Base-by-base conservation (phyloP, 2,888 invertebrate genomes). In the Choreutis nemorana region DNA sequence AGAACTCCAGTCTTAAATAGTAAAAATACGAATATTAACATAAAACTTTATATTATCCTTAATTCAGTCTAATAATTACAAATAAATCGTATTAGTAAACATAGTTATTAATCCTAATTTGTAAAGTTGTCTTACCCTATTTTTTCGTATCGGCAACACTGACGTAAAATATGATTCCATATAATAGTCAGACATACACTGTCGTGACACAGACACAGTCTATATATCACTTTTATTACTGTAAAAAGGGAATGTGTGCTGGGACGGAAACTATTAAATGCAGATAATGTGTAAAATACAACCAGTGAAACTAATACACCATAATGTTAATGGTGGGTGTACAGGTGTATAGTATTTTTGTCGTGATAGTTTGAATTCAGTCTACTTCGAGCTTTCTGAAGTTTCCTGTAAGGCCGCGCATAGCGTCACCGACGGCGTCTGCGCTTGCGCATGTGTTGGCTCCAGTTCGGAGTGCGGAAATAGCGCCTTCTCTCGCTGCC, bases 361-460 rank as follows among this genome's bases (percentile, higher is more conserved):
- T n/a, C n/a, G n/a, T n/a, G n/a, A n/a, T n/a, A n/a, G n/a, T n/a
- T 7, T 24, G 18, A 11, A 11, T 18, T 53, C 53, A 90, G 65
- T 90, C 90, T 18, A 90, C 89, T 77, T 90, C 89, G 29, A 90
- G 79, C 62, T 89, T 89, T 39, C 90, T 81, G 57, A 90, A 90
- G 50, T 89, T 89, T 29, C 90, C 90, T 3, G 85, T 87, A 15
- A 90, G 81, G 2, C 88, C 89, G 41, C 85, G 80, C 57, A 84
- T 77, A 14, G 86, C 83, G 53, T 89, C 88, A 4, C 83, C 83
- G 12, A 86, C 84, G 1, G 83, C 77, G 28, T 86, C 84, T 26
- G 85, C 84, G 24, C 84, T 82, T 30, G 86, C 85, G 48, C 82
- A 78, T 0, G 71, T 71, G 35, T 68, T 64, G 2, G 81, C 79